Conservation (phyloP, 2,888 invertebrate genomes). For the Xanthorhoe designata region DNA sequence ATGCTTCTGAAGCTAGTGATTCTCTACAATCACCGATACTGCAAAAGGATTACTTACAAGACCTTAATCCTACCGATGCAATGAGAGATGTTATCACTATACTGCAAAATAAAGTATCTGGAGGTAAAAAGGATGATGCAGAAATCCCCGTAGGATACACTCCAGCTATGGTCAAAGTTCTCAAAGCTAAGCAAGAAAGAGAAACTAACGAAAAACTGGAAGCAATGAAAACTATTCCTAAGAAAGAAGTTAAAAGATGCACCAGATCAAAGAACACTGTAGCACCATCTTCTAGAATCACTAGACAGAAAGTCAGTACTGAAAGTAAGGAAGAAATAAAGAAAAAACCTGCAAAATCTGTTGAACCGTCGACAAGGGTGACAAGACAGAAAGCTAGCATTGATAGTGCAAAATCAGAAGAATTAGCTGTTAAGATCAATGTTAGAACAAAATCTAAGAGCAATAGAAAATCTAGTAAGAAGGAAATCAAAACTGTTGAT, state of each 20-base stretch:
- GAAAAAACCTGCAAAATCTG: slow-evolving; percentile 14
- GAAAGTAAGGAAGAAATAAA: slow-evolving; percentile 24
- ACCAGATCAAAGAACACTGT: slow-evolving; percentile 57
- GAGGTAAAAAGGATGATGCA: slow-evolving; percentile 62
- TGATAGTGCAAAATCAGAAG: slow-evolving; percentile 46
- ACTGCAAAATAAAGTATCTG: slow-evolving; percentile 83
- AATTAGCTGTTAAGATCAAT: slow-evolving; percentile 45
- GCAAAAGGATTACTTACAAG: slow-evolving; percentile 78
- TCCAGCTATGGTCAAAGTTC: slow-evolving; percentile 84
- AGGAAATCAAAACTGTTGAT: slow-evolving; percentile 51
- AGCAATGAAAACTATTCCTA: slow-evolving; percentile 53
- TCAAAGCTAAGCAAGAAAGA: slow-evolving; percentile 77
- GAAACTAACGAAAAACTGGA: slow-evolving; percentile 72
- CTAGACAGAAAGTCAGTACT: slow-evolving; percentile 22
- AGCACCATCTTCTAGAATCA: slow-evolving; percentile 24
- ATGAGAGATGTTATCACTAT: slow-evolving; percentile 89
- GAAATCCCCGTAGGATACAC: slow-evolving; percentile 77
- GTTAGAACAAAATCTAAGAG: slow-evolving; percentile 51
- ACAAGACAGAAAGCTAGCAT: slow-evolving; percentile 53
- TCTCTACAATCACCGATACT: slow-evolving; percentile 66
- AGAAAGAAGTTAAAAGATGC: slow-evolving; percentile 56
- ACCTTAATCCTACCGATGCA: slow-evolving; percentile 88
- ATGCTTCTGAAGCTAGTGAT: slow-evolving; percentile 69
- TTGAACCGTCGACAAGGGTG: slow-evolving; percentile 44
- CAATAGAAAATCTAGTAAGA: slow-evolving; percentile 47